Percentiles rank a stretch among this genome's conserved stretches.
Evolutionary conservation across 1,140 invertebrate genomes (phyloP).

Genomic region (Drosophila varians): DNA sequence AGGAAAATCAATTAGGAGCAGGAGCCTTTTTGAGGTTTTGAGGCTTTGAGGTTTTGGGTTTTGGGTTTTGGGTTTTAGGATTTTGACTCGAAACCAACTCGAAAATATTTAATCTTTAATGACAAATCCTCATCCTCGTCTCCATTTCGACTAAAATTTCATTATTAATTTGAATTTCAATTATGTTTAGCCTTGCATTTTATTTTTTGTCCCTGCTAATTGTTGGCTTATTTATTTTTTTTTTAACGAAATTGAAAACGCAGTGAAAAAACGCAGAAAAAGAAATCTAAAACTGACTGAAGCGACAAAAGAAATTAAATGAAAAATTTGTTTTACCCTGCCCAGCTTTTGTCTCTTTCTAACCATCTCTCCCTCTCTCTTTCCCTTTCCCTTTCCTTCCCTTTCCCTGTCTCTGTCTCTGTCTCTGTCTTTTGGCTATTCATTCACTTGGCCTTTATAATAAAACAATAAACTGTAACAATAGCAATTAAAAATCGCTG

Average conservation of each 20-base stretch:
- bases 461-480: slow-evolving; percentile 81
- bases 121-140: background rate
- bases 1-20: background rate
- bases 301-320: slow-evolving; percentile 58
- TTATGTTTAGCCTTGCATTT: slow-evolving; percentile 5
- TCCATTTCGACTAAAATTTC: slow-evolving; percentile 20
- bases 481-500: slow-evolving; percentile 81
- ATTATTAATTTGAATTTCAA: slow-evolving; percentile 38
- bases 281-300: slow-evolving; percentile 36
- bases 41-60: background rate
- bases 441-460: slow-evolving; percentile 78
- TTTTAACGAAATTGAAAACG: slow-evolving; percentile 33
- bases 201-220: slow-evolving; percentile 42
- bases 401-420: background rate
- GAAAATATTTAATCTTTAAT: background rate
- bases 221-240: slow-evolving; percentile 71
- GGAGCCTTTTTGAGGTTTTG: background rate
- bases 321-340: slow-evolving; percentile 37
- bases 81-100: no score
- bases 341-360: background rate
- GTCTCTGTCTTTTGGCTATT: slow-evolving; percentile 57
- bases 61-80: no score
- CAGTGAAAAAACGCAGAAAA: slow-evolving; percentile 2
- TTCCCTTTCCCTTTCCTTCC: slow-evolving; percentile 1
- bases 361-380: background rate